A percentile compares a stretch with the other conserved stretches of the same genome.
Evolutionary conservation across 2,113 vertebrate species (phyloP).

Genomic region (Actinemys pallida): DNA sequence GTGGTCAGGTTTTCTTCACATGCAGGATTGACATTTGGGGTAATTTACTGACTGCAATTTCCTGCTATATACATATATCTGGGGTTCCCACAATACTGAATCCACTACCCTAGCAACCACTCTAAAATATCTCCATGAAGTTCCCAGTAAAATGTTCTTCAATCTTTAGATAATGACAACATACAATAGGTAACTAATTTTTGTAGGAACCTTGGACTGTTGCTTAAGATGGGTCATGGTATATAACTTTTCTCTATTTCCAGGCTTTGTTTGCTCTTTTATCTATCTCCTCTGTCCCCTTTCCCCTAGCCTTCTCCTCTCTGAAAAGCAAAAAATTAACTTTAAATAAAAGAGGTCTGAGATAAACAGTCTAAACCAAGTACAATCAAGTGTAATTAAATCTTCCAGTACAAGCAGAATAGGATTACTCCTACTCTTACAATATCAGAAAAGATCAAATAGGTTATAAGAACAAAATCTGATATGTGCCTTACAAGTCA

Average conservation of each 20-base stretch:
- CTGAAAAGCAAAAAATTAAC: not conserved
- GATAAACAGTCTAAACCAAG: not conserved
- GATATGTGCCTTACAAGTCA: not conserved
- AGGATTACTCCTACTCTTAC: not conserved
- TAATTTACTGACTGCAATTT: conserved; percentile 24
- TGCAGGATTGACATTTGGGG: not conserved
- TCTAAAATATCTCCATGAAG: conserved; percentile 2
- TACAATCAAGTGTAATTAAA: not conserved
- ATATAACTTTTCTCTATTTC: not conserved
- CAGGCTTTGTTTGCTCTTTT: not conserved
- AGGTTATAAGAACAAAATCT: not conserved
- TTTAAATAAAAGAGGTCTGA: not conserved
- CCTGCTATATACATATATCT: not conserved
- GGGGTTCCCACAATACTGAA: conserved; percentile 16
- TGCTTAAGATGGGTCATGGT: not conserved
- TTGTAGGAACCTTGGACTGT: not conserved
- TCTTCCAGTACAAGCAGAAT: not conserved
- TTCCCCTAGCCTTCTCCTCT: not conserved
- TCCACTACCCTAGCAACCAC: conserved; percentile 43
- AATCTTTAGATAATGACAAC: not conserved
- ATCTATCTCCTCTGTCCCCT: not conserved
- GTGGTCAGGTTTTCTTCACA: conserved; percentile 25
- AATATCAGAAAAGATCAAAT: not conserved
- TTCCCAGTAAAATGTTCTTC: not conserved
- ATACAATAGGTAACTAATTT: not conserved